Conservation (phyloP, 2,888 invertebrate genomes). For the Acrocera orbiculus region DNA sequence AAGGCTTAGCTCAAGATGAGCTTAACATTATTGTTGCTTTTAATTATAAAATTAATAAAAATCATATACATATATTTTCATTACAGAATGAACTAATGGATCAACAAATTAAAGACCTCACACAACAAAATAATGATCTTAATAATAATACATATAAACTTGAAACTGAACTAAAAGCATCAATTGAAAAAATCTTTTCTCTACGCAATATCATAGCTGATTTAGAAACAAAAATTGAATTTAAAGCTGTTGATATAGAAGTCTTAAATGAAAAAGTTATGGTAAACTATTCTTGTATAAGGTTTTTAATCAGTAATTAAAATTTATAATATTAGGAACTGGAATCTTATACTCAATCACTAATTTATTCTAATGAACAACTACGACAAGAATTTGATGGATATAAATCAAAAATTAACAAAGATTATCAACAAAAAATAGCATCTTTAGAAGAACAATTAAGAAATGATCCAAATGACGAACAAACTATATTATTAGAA, state of each 20-base stretch:
- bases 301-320: background rate
- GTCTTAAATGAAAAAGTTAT: slow-evolving; percentile 37
- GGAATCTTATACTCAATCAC: slow-evolving; percentile 23
- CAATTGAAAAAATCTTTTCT: slow-evolving; percentile 53
- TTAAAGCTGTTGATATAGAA: slow-evolving; percentile 45
- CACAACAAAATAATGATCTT: slow-evolving; percentile 40
- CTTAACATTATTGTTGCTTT: too few relatives aligned
- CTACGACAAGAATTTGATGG: slow-evolving; percentile 26
- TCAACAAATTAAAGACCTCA: slow-evolving; percentile 53
- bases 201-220: slow-evolving; percentile 62
- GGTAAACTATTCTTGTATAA: slow-evolving; percentile 12
- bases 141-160: slow-evolving; percentile 44
- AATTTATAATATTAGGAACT: slow-evolving; percentile 17
- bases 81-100: slow-evolving; percentile 56
- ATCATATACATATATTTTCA: background rate
- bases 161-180: slow-evolving; percentile 56
- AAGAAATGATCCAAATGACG: slow-evolving; percentile 32
- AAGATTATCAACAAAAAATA: slow-evolving; percentile 23
- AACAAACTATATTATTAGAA: slow-evolving; percentile 33
- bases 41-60: too few relatives aligned
- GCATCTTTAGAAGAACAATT: slow-evolving; percentile 32
- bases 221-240: slow-evolving; percentile 56
- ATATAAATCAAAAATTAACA: slow-evolving; percentile 24
- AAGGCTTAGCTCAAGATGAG: too few relatives aligned
- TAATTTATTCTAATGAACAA: slow-evolving; percentile 24